Percentiles rank a stretch among this genome's conserved stretches.
phyloP scores from a whole-genome alignment of 2,888 invertebrate genomes.

The Dicyrtomina minuta region DNA sequence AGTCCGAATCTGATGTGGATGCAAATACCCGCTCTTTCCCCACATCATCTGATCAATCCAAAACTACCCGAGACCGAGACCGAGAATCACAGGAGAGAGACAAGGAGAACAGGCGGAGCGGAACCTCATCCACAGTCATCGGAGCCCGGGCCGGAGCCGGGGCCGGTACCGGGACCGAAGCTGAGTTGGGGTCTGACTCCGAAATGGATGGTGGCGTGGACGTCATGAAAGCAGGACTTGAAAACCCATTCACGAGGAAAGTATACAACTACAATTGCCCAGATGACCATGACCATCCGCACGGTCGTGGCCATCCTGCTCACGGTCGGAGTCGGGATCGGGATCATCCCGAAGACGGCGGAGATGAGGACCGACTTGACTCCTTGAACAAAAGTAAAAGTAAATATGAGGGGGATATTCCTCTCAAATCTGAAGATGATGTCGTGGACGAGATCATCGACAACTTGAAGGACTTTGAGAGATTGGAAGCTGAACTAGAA shows the following conservation, averaged over 20 bases:
- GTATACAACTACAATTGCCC: slow-evolving; percentile 47
- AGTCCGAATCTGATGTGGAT: too few relatives aligned
- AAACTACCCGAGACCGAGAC: too few relatives aligned
- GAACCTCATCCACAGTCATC: too few relatives aligned
- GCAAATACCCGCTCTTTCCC: background rate
- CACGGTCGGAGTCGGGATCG: slow-evolving; percentile 21
- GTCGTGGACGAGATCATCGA: slow-evolving; percentile 10
- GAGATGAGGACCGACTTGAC: background rate
- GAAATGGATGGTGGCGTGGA: slow-evolving; percentile 28
- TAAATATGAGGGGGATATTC: background rate
- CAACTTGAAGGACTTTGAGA: slow-evolving; percentile 25
- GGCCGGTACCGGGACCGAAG: background rate
- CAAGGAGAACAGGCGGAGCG: background rate
- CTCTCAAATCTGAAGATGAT: slow-evolving; percentile 1
- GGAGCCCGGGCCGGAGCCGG: background rate
- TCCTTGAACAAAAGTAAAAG: too few relatives aligned
- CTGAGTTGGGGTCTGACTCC: background rate
- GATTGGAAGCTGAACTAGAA: slow-evolving; percentile 26
- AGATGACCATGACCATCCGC: slow-evolving; percentile 30
- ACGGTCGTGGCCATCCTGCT: slow-evolving; percentile 35
- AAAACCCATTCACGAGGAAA: slow-evolving; percentile 46
- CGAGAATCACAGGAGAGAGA: too few relatives aligned
- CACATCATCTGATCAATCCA: background rate
- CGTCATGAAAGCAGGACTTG: slow-evolving; percentile 49
- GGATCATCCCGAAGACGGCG: background rate